Evolutionary conservation across 2,888 invertebrate genomes (phyloP), one percentile per base, ranked within the genome.

Genomic region (Scaeva pyrastri): DNA sequence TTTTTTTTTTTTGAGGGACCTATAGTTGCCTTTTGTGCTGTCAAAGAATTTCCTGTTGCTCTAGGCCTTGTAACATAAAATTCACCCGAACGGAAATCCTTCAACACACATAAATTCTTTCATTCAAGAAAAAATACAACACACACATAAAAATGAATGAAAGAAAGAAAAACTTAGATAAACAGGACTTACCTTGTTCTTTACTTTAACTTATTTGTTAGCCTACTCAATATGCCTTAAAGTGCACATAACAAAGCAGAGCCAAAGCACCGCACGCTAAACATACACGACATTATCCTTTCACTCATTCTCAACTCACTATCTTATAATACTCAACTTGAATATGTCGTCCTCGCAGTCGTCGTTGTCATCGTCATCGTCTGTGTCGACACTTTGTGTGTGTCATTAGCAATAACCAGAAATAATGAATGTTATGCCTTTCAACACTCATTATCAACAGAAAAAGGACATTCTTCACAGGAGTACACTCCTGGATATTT

Each of bases 401-500:
- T 78, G 72, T 80, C 84, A 79, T 79, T 79, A 82, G 50, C 80
- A 75, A 71, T 81, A 80, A 80, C 50, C 58, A 73, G 70, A 62
- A 79, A 79, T 84, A 85, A 81, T 80, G 81, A 81, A 73, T 85
- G 73, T 81, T 77, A 77, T 81, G 76, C 72, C 81, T 81, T 85
- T 81, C 73, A 81, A 70, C 72, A 85, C 81, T 81, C 76, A 85
- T 85, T 81, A 85, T 48, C 72, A 81, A 50, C 85, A 85, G 80
- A 82, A 71, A 71, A 58, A 73, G 77, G 86, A 86, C 78, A 82
- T 78, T 86, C 82, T 78, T 82, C 82, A 66, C 73, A 86, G 31
- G 48, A 77, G 80, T 76, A 73, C 68, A 85, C 81, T 85, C 74
- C 77, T 86, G 56, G 41, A 71, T 71, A 81, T 82, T 86, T 78